These are phyloP conservation scores for Frankliniella intonsa DNA, from an alignment of 2,888 invertebrate species.

Conservation along the genomic window DNA sequence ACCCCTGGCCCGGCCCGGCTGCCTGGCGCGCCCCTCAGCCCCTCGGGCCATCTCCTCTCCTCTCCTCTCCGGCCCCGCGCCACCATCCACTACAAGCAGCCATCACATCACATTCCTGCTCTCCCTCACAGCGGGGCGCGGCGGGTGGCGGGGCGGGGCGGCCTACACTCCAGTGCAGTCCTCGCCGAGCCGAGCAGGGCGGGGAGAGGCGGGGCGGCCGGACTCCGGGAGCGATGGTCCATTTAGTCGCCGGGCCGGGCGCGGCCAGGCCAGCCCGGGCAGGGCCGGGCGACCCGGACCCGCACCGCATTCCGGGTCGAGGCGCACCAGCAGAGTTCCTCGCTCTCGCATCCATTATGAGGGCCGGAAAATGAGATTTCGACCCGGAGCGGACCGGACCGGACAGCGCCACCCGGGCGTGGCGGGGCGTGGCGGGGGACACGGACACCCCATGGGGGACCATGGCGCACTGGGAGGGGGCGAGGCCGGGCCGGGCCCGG, in stretches of 20 bases:
- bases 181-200: not conserved
- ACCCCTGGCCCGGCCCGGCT: not conserved
- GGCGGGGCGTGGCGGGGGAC: not conserved
- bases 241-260: not conserved
- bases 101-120: constrained; percentile 14
- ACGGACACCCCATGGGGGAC: too few species aligned
- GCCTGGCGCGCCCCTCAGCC: not conserved
- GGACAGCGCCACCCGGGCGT: not conserved
- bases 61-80: not conserved
- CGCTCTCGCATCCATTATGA: not conserved
- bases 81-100: not conserved
- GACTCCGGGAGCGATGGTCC: constrained; percentile 9
- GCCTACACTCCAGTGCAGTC: not conserved
- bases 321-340: not conserved
- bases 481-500: not conserved
- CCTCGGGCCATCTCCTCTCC: too few species aligned
- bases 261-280: not conserved
- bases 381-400: not conserved
- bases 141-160: constrained; percentile 3
- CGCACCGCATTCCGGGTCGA: too few species aligned
- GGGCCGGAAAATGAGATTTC: constrained; percentile 12
- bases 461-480: not conserved
- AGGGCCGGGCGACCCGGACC: not conserved
- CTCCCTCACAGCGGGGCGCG: not conserved
- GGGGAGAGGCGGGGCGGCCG: not conserved